phyloP scores from a whole-genome alignment of 2,888 invertebrate species.

The Lasioglossum pauxillum region DNA sequence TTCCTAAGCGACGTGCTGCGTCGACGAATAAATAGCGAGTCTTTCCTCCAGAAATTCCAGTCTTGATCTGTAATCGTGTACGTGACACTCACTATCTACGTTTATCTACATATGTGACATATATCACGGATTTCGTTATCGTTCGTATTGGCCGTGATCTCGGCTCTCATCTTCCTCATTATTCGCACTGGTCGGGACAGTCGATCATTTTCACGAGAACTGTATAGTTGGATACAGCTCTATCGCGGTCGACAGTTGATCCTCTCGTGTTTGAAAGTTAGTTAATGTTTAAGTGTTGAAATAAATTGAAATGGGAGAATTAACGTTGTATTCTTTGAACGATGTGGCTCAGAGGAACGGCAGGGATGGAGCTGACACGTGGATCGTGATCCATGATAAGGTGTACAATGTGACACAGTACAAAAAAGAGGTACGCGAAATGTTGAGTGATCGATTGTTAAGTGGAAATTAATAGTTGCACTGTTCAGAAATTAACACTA shows the following conservation, averaged over 20 bases:
- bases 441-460: not conserved
- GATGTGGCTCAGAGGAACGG: slow-evolving; percentile 88
- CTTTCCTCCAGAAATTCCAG: slow-evolving; percentile 27
- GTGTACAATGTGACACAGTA: slow-evolving; percentile 90
- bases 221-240: not conserved
- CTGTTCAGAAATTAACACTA: no score
- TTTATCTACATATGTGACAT: slow-evolving; percentile 35
- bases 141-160: not conserved
- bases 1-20: not conserved
- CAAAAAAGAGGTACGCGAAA: slow-evolving; percentile 85
- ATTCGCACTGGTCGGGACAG: not conserved
- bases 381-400: slow-evolving; percentile 88
- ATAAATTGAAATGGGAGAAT: not conserved
- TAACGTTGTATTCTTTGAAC: slow-evolving; percentile 75
- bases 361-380: slow-evolving; percentile 85
- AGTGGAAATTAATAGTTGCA: not conserved
- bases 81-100: slow-evolving; percentile 36
- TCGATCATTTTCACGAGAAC: not conserved
- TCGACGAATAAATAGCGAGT: not conserved
- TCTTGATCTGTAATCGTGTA: not conserved
- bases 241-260: not conserved
- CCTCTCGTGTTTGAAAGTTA: not conserved
- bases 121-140: slow-evolving; percentile 14
- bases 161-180: not conserved
- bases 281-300: not conserved